A percentile compares a stretch with the other conserved stretches of the same genome.
Conservation (phyloP, 2,888 invertebrate species). For the Tipula confusa region DNA sequence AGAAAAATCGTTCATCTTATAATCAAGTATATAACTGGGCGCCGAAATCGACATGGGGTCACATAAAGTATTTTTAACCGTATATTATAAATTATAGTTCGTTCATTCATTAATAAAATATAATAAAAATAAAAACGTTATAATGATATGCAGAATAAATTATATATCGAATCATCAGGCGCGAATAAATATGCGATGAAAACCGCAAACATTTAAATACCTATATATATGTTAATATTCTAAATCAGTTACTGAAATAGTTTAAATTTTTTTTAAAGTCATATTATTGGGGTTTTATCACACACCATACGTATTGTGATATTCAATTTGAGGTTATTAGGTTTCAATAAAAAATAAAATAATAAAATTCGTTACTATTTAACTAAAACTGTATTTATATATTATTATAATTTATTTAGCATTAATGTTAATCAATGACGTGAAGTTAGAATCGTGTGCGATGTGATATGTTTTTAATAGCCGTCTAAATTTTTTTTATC, state of each 20-base stretch:
- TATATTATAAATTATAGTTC: background rate
- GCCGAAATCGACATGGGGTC: background rate
- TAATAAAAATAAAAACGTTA: background rate
- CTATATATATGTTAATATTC: background rate
- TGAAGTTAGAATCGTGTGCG: background rate
- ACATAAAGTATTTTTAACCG: no score
- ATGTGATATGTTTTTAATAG: background rate
- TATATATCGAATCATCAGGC: background rate
- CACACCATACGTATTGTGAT: background rate
- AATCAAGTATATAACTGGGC: background rate
- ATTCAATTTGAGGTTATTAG: constrained; percentile 15
- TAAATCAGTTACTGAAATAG: background rate
- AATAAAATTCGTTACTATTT: background rate
- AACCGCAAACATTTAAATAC: no score
- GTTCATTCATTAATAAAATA: background rate
- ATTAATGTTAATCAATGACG: background rate
- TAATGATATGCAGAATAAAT: background rate
- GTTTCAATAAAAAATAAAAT: background rate
- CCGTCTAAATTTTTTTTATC: background rate
- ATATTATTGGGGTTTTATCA: background rate
- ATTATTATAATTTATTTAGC: background rate
- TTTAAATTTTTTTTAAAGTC: background rate
- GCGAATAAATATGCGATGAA: background rate
- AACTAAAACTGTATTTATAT: background rate
- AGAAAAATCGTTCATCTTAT: background rate